These are phyloP conservation scores for Characodon lateralis DNA, from an alignment of 2,797 vertebrate genomes.

Conservation along the genomic window DNA sequence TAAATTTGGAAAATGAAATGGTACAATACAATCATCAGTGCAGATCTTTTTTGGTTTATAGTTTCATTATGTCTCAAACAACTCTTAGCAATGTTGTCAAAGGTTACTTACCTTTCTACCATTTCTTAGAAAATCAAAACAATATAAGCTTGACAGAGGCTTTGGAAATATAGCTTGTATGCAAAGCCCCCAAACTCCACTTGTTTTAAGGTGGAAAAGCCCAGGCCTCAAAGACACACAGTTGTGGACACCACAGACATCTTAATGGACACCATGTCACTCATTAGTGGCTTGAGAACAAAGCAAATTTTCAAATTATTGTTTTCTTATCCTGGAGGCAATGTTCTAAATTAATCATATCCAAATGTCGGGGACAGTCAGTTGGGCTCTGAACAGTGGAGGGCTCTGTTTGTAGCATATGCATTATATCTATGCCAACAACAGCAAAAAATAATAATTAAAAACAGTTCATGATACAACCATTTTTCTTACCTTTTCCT, in stretches of 20 bases:
- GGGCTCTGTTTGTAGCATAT: constrained; percentile 21
- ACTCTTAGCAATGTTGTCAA: too few relatives aligned
- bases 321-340: constrained; percentile 27
- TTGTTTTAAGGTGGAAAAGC: constrained; percentile 32
- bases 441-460: neutral
- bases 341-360: constrained; percentile 46
- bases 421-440: neutral
- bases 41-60: constrained; percentile 7
- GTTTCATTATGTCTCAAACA: neutral
- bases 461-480: neutral
- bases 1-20: constrained; percentile 38
- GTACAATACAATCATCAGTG: constrained; percentile 27
- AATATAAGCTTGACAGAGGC: neutral
- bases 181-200: neutral
- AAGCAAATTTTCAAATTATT: constrained; percentile 25
- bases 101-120: neutral
- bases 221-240: neutral
- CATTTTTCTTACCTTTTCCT: neutral
- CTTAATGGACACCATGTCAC: constrained; percentile 13
- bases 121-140: neutral
- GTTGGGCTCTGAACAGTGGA: constrained; percentile 41
- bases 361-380: constrained; percentile 63
- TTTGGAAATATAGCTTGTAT: constrained; percentile 2
- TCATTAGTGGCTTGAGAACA: constrained; percentile 54
- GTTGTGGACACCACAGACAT: constrained; percentile 12